A percentile compares a stretch with the other conserved stretches of the same genome.
These are phyloP conservation scores for Ctenoplectra terminalis DNA, from an alignment of 1,140 invertebrate species.

Conservation along the genomic window DNA sequence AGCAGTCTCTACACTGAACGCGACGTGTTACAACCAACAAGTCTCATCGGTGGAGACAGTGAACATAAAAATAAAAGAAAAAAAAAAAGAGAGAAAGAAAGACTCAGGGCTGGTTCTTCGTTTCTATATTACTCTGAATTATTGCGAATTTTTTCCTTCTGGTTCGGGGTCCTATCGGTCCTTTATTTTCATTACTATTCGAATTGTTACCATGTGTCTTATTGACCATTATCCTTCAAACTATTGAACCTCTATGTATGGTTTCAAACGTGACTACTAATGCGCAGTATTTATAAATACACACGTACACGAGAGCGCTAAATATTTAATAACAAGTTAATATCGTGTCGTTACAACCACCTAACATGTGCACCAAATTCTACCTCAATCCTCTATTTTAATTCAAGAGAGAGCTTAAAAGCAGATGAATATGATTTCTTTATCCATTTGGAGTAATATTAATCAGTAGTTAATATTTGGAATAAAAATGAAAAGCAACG, in stretches of 20 bases:
- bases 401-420: constrained; percentile 50
- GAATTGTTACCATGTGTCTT: constrained; percentile 54
- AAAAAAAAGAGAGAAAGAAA: constrained; percentile 42
- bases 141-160: constrained; percentile 59
- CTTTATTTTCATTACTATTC: constrained; percentile 55
- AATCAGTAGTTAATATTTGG: constrained; percentile 51
- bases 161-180: constrained; percentile 53
- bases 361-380: constrained; percentile 67
- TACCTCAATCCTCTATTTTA: constrained; percentile 63
- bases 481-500: neutral
- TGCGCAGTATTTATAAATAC: constrained; percentile 42
- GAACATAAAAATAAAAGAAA: constrained; percentile 53
- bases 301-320: constrained; percentile 36
- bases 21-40: constrained; percentile 61
- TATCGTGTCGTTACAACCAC: constrained; percentile 59
- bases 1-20: constrained; percentile 59
- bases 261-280: constrained; percentile 33
- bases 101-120: constrained; percentile 56
- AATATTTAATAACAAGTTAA: constrained; percentile 39
- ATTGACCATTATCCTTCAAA: constrained; percentile 36
- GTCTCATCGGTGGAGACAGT: constrained; percentile 65
- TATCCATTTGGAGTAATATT: constrained; percentile 16
- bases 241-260: constrained; percentile 41
- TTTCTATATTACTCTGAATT: constrained; percentile 53
- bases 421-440: constrained; percentile 21